phyloP scores from a whole-genome alignment of 2,888 invertebrate genomes.

The Ephialtes manifestator region DNA sequence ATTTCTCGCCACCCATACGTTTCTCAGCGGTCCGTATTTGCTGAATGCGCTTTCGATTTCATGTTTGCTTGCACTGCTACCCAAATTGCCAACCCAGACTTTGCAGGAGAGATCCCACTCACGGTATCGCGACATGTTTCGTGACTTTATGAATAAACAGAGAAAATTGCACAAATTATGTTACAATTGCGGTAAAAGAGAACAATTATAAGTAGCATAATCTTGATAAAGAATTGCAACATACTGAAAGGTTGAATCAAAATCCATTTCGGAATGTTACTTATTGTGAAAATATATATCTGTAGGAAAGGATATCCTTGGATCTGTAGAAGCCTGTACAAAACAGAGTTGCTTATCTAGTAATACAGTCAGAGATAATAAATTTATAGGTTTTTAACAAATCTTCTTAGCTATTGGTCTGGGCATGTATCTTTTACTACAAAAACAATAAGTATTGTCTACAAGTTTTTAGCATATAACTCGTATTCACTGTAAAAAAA shows the following conservation, averaged over 20 bases:
- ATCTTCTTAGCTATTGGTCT: not conserved
- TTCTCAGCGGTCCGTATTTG: slow-evolving; percentile 95
- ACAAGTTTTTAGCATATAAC: not conserved
- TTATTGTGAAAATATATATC: not conserved
- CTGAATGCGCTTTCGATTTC: slow-evolving; percentile 95
- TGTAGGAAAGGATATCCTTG: not conserved
- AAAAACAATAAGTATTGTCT: not conserved
- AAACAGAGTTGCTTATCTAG: not conserved
- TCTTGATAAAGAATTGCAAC: not conserved
- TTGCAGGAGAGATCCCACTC: slow-evolving; percentile 96
- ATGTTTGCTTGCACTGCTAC: slow-evolving; percentile 95
- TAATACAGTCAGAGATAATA: not conserved
- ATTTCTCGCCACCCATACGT: slow-evolving; percentile 97
- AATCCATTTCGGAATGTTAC: not conserved
- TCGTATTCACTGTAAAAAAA: no score
- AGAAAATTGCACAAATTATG: not conserved
- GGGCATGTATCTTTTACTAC: not conserved
- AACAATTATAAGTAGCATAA: not conserved
- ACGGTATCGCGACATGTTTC: slow-evolving; percentile 91
- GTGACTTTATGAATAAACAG: slow-evolving; percentile 54
- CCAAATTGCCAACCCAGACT: slow-evolving; percentile 97
- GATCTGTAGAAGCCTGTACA: not conserved
- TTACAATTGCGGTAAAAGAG: not conserved
- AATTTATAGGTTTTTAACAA: not conserved
- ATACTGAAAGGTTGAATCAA: not conserved